These are phyloP conservation scores for Nebria brevicollis DNA, from an alignment of 2,888 invertebrate species.

Conservation along the genomic window DNA sequence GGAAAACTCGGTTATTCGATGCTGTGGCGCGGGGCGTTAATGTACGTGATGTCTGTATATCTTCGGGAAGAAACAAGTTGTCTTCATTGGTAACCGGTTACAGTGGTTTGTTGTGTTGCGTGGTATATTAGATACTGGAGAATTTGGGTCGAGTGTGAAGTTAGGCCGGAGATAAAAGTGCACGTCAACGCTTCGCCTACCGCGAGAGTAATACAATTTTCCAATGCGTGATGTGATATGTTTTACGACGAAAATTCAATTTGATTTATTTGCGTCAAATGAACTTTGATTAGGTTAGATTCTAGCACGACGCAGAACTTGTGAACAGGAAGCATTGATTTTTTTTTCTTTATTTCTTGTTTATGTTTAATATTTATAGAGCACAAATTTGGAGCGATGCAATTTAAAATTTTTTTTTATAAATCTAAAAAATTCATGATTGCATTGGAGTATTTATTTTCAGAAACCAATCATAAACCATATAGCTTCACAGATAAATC, in stretches of 20 bases:
- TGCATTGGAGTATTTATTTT: too few relatives aligned
- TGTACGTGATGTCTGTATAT: neutral
- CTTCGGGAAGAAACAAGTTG: neutral
- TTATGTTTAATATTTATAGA: neutral
- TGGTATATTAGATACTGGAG: constrained; percentile 6
- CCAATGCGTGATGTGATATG: constrained; percentile 19
- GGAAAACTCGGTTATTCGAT: neutral
- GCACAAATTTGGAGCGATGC: too few relatives aligned
- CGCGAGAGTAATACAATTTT: constrained; percentile 5
- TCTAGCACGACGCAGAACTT: neutral
- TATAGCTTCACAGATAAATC: too few relatives aligned
- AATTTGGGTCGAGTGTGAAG: neutral
- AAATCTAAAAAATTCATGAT: too few relatives aligned
- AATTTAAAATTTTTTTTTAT: too few relatives aligned
- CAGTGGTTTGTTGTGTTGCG: neutral
- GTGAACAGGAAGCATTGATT: constrained; percentile 6
- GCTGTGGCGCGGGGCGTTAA: neutral
- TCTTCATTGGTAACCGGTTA: neutral
- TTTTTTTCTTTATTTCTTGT: neutral
- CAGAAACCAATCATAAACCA: too few relatives aligned
- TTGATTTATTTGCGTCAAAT: constrained; percentile 29
- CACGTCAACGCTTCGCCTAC: neutral
- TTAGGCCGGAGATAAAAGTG: neutral
- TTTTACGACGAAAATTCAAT: constrained; percentile 21
- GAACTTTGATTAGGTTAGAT: constrained; percentile 20